Conservation (phyloP, 2,797 vertebrate genomes). For the Pipistrellus kuhlii region DNA sequence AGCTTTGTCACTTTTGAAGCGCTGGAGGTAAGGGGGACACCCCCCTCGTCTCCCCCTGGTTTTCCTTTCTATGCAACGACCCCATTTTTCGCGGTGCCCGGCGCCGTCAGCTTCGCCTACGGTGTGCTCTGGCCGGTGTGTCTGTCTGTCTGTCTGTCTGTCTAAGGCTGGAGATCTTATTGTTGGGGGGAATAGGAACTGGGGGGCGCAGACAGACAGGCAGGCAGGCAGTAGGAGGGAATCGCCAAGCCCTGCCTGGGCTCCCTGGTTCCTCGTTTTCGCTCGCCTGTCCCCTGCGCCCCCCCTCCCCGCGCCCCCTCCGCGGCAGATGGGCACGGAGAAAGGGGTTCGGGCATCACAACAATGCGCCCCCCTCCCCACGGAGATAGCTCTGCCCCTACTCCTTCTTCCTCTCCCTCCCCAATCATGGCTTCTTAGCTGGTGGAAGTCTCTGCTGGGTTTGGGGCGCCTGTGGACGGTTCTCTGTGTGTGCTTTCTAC, state of each 20-base stretch:
- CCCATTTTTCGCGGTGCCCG: conserved; percentile 63
- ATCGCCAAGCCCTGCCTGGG: conserved; percentile 57
- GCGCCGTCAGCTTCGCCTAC: conserved; percentile 46
- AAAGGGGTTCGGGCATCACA: conserved; percentile 81
- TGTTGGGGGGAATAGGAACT: conserved; percentile 63
- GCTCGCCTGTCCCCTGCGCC: conserved; percentile 65
- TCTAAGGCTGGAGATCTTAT: conserved; percentile 70
- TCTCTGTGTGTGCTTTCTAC: conserved; percentile 67
- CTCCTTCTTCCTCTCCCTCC: conserved; percentile 72
- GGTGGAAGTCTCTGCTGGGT: conserved; percentile 79
- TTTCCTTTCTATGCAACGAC: conserved; percentile 78
- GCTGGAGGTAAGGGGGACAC: conserved; percentile 91
- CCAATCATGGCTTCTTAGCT: conserved; percentile 85
- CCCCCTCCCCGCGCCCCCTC: conserved; percentile 71
- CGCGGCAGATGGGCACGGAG: conserved; percentile 78
- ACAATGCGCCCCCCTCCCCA: conserved; percentile 79
- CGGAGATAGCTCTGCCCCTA: conserved; percentile 66
- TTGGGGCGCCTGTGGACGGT: conserved; percentile 79
- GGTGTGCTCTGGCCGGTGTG: conserved; percentile 49
- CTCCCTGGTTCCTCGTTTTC: conserved; percentile 35
- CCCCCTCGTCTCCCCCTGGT: background rate
- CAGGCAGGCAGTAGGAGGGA: conserved; percentile 66
- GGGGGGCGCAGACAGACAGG: conserved; percentile 64
- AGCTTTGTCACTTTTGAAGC: conserved; percentile 96
- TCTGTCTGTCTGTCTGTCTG: conserved; percentile 62